These are phyloP conservation scores for Addax nasomaculatus DNA, from an alignment of 2,113 vertebrate genomes.

Conservation along the genomic window DNA sequence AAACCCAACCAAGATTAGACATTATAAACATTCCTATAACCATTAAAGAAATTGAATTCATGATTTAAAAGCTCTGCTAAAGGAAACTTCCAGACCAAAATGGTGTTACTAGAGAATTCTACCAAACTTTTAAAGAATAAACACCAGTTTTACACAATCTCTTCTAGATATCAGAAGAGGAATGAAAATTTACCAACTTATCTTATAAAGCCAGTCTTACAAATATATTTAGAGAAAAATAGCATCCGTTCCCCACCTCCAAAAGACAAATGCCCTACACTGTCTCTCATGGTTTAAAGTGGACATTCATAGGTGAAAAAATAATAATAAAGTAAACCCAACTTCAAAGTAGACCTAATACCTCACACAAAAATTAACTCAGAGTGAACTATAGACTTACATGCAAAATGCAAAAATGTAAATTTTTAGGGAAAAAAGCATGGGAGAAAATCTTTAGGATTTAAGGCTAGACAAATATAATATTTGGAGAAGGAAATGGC, in stretches of 20 bases:
- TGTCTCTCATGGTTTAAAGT: background rate
- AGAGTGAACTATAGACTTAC: background rate
- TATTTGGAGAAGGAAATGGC: background rate
- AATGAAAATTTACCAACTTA: background rate
- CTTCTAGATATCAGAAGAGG: background rate
- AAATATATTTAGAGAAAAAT: background rate
- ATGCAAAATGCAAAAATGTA: background rate
- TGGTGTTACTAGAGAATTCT: background rate
- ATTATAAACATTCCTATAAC: background rate
- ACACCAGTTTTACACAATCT: background rate
- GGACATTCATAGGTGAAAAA: background rate
- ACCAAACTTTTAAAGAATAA: background rate
- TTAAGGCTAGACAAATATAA: background rate
- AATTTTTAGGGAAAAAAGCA: background rate
- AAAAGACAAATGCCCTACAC: background rate
- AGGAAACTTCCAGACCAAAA: background rate
- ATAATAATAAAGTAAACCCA: background rate
- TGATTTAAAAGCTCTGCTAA: background rate
- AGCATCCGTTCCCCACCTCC: accelerated
- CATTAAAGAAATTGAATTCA: background rate
- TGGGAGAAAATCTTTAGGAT: background rate
- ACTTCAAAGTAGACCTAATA: background rate
- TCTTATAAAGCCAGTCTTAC: background rate
- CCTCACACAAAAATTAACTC: background rate
- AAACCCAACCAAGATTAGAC: background rate